These are phyloP conservation scores for Papilio machaon DNA, from an alignment of 1,140 invertebrate species.

Conservation along the genomic window DNA sequence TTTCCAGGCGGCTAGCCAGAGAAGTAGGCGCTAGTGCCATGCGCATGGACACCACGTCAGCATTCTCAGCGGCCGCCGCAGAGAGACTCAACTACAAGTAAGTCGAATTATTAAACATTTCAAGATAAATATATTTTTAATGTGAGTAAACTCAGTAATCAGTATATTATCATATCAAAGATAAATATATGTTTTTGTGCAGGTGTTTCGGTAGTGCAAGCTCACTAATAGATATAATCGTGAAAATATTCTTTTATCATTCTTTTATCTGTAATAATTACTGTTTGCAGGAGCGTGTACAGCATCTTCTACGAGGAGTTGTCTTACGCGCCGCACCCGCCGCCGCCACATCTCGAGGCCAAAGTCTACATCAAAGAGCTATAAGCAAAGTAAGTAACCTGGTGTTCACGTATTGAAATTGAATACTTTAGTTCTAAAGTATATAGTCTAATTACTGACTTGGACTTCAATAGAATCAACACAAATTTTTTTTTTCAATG, in stretches of 20 bases:
- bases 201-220: too few species aligned
- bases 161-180: too few species aligned
- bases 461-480: too few species aligned
- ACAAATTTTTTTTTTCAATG: too few species aligned
- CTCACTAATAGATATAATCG: too few species aligned
- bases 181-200: too few species aligned
- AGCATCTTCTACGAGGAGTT: conserved; percentile 83
- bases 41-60: conserved; percentile 84
- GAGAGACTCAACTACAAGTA: conserved; percentile 84
- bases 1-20: conserved; percentile 83
- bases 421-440: too few species aligned
- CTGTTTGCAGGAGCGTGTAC: conserved; percentile 74
- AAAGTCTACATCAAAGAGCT: conserved; percentile 72
- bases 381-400: conserved; percentile 44
- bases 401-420: not conserved
- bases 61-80: conserved; percentile 85
- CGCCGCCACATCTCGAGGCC: conserved; percentile 66
- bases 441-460: too few species aligned
- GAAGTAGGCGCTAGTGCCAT: conserved; percentile 80
- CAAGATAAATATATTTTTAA: not conserved
- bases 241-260: too few species aligned
- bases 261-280: not conserved
- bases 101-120: not conserved
- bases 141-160: too few species aligned
- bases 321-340: conserved; percentile 66